Evolutionary conservation across 1,140 invertebrate genomes (phyloP).

Genomic region (Monomorium pharaonis): DNA sequence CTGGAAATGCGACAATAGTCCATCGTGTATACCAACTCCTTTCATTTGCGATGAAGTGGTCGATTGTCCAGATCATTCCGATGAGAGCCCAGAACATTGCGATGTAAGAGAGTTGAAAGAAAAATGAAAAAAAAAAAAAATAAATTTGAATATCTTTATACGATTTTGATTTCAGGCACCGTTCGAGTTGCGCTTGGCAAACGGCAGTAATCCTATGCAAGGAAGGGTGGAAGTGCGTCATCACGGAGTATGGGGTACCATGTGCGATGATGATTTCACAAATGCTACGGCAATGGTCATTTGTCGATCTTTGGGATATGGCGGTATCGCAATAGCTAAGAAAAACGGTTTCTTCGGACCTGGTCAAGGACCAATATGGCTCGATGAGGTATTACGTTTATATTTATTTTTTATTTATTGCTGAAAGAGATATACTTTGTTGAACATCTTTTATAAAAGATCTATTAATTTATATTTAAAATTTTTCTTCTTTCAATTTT

Average conservation of each 20-base stretch:
- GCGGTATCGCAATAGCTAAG: conserved; percentile 85
- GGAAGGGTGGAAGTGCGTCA: conserved; percentile 90
- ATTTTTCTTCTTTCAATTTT: not conserved
- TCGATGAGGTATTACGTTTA: conserved; percentile 85
- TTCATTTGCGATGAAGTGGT: conserved; percentile 90
- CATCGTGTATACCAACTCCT: conserved; percentile 87
- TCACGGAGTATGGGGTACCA: conserved; percentile 90
- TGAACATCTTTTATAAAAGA: not conserved
- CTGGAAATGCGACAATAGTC: conserved; percentile 88
- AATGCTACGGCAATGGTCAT: conserved; percentile 88
- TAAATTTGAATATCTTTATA: not conserved
- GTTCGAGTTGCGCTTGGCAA: conserved; percentile 87
- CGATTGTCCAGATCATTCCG: conserved; percentile 90
- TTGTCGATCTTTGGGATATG: conserved; percentile 88
- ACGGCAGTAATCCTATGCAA: conserved; percentile 86
- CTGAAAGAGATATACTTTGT: not conserved
- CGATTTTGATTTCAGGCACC: conserved; percentile 81
- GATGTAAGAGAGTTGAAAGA: conserved; percentile 83
- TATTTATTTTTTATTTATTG: not conserved
- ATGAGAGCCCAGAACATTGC: conserved; percentile 88
- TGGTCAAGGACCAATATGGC: conserved; percentile 89
- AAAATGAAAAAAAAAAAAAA: not conserved
- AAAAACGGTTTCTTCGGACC: conserved; percentile 85
- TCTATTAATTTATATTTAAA: not conserved
- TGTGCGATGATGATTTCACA: conserved; percentile 93